A percentile compares a stretch with the other conserved stretches of the same genome.
Evolutionary conservation across 23 tunicate genomes (phyloP).

Genomic region (Phallusia fumigata): DNA sequence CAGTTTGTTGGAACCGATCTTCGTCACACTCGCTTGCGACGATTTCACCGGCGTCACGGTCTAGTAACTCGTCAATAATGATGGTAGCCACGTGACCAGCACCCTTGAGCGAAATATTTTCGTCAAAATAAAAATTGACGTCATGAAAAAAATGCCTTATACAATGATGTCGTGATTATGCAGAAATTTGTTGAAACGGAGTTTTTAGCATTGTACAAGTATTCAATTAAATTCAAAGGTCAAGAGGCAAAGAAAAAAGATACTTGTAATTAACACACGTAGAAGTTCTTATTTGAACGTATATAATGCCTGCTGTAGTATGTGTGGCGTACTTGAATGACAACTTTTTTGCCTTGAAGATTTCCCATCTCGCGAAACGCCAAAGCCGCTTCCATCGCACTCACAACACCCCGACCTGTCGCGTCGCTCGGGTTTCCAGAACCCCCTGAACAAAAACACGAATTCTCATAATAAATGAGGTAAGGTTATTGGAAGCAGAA

Average conservation of each 20-base stretch:
- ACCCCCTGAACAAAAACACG: not conserved
- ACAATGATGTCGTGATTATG: too few relatives aligned
- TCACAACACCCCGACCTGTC: conserved; percentile 6
- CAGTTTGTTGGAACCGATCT: not conserved
- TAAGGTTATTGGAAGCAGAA: too few relatives aligned
- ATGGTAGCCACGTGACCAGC: conserved; percentile 4
- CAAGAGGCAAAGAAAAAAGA: too few relatives aligned
- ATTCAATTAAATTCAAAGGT: too few relatives aligned
- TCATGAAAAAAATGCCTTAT: too few relatives aligned
- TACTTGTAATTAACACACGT: too few relatives aligned
- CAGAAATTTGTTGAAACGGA: too few relatives aligned
- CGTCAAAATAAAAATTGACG: too few relatives aligned
- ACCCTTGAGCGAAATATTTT: conserved; percentile 6
- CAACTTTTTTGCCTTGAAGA: conserved; percentile 15
- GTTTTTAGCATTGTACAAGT: too few relatives aligned
- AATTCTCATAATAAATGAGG: too few relatives aligned
- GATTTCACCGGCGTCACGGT: not conserved
- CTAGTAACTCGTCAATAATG: conserved; percentile 14
- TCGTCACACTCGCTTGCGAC: conserved; percentile 18
- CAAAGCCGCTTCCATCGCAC: conserved; percentile 10
- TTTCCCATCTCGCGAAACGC: conserved; percentile 10
- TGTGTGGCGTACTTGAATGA: not conserved
- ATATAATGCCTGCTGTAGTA: too few relatives aligned
- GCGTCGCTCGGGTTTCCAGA: conserved; percentile 9
- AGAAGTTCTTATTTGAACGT: too few relatives aligned